These are phyloP conservation scores for Xenopus borealis DNA, from an alignment of 2,113 vertebrate species.

Conservation along the genomic window DNA sequence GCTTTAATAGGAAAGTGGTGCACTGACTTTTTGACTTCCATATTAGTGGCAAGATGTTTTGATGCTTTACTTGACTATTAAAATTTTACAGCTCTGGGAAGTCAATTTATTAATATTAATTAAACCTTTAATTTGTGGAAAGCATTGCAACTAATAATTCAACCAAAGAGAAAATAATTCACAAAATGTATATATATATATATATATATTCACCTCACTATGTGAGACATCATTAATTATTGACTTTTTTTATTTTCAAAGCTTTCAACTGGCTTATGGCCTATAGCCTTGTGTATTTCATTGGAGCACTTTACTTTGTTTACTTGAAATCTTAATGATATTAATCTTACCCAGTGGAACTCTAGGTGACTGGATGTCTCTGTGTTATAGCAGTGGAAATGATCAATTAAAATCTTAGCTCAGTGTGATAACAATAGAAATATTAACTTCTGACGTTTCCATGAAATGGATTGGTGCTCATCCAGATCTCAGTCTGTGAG, in stretches of 20 bases:
- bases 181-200: too few relatives aligned
- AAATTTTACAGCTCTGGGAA: too few relatives aligned
- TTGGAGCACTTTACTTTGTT: constrained; percentile 16
- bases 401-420: constrained; percentile 27
- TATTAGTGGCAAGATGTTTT: too few relatives aligned
- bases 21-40: too few relatives aligned
- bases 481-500: background rate
- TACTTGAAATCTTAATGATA: constrained; percentile 33
- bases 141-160: too few relatives aligned
- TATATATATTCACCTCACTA: too few relatives aligned
- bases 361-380: constrained; percentile 33
- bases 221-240: background rate
- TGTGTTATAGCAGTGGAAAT: constrained; percentile 9
- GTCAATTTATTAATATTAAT: too few relatives aligned
- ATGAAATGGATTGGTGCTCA: background rate
- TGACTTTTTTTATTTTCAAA: constrained; percentile 19
- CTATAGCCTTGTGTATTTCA: constrained; percentile 3
- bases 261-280: background rate
- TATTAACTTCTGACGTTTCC: constrained; percentile 18
- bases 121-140: too few relatives aligned
- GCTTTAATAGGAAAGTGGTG: too few relatives aligned
- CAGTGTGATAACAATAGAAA: constrained; percentile 18
- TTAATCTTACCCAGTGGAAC: constrained; percentile 21
- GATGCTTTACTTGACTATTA: too few relatives aligned
- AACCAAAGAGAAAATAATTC: too few relatives aligned